Evolutionary conservation across 1,140 invertebrate species (phyloP).

Genomic region (Anastrepha obliqua): DNA sequence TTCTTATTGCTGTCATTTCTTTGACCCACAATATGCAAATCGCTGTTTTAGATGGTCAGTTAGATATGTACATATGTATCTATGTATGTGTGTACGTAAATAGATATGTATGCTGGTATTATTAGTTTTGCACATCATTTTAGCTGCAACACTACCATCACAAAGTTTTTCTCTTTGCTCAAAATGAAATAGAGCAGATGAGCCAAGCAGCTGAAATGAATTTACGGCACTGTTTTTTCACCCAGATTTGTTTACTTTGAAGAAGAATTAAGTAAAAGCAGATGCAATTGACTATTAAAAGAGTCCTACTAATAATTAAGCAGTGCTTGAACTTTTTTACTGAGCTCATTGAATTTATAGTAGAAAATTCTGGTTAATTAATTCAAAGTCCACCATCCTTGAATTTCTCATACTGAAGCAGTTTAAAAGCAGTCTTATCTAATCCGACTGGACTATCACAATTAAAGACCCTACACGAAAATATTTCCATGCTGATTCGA

Average conservation of each 20-base stretch:
- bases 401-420: too few relatives aligned
- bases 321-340: background rate
- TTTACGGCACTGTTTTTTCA: background rate
- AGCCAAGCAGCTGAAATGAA: background rate
- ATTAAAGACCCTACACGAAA: too few relatives aligned
- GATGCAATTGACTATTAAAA: background rate
- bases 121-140: constrained; percentile 27
- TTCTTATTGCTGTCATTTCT: too few relatives aligned
- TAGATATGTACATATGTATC: too few relatives aligned
- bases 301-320: background rate
- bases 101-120: background rate
- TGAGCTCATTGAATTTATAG: background rate
- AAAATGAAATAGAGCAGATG: background rate
- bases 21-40: too few relatives aligned
- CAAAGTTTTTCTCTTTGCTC: background rate
- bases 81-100: background rate
- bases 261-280: background rate
- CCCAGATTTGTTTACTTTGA: constrained; percentile 2
- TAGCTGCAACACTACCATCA: too few relatives aligned
- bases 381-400: too few relatives aligned
- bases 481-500: too few relatives aligned
- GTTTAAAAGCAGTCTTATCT: too few relatives aligned
- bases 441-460: too few relatives aligned
- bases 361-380: too few relatives aligned
- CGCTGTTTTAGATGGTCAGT: too few relatives aligned